phyloP scores from a whole-genome alignment of 2,888 invertebrate species.

The Ennomos fuscantarius region DNA sequence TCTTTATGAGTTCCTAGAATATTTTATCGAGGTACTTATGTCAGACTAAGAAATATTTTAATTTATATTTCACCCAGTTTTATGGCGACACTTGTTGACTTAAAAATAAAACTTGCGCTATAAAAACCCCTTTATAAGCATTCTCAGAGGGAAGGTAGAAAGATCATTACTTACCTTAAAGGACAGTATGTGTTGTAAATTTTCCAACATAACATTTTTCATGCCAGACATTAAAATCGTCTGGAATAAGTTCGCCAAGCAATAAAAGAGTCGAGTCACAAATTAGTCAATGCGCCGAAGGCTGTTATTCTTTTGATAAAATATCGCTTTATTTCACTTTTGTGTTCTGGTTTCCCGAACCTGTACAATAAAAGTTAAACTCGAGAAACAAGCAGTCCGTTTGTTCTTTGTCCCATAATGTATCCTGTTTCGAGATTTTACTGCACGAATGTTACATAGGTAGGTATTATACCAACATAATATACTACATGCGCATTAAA shows the following conservation, averaged over 20 bases:
- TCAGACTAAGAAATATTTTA: no score
- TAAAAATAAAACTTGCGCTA: conserved; percentile 51
- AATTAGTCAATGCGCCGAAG: conserved; percentile 49
- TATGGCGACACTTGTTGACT: conserved; percentile 47
- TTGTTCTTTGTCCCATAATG: conserved; percentile 23
- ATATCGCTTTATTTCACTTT: conserved; percentile 37
- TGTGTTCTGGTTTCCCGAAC: conserved; percentile 19
- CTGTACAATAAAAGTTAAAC: conserved; percentile 17
- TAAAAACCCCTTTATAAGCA: conserved; percentile 60
- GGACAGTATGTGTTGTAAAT: conserved; percentile 61
- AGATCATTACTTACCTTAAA: conserved; percentile 58
- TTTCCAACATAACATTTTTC: conserved; percentile 52
- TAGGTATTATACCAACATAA: background rate
- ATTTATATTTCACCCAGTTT: conserved; percentile 53
- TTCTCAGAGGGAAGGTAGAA: conserved; percentile 52
- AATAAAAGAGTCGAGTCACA: conserved; percentile 54
- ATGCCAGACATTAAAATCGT: conserved; percentile 45
- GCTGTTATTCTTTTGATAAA: conserved; percentile 34
- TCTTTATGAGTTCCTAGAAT: no score
- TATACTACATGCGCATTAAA: background rate
- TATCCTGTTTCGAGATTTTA: conserved; percentile 26
- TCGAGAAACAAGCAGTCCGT: conserved; percentile 25
- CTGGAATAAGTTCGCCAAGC: conserved; percentile 45
- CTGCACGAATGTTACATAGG: conserved; percentile 23
- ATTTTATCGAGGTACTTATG: no score